phyloP scores from a whole-genome alignment of 2,113 vertebrate genomes.

The Petroica traversi region DNA sequence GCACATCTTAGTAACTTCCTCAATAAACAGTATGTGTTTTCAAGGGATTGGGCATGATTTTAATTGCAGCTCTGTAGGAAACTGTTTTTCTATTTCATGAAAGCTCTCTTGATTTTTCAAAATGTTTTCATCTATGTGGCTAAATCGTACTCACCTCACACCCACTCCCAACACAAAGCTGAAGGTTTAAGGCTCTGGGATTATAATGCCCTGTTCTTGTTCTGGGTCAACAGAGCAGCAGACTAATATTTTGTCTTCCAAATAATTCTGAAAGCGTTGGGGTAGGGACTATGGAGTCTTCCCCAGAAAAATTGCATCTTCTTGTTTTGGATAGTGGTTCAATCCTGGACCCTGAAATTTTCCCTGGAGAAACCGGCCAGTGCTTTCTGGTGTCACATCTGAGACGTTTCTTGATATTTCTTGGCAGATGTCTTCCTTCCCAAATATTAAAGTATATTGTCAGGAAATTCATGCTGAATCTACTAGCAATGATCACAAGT shows the following conservation, averaged over 20 bases:
- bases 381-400: background rate
- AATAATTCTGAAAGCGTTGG: background rate
- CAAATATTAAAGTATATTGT: background rate
- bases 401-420: background rate
- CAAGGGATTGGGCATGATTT: background rate
- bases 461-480: background rate
- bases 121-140: background rate
- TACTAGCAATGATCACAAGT: rapidly evolving
- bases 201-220: background rate
- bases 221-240: background rate
- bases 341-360: background rate
- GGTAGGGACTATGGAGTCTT: background rate
- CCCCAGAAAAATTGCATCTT: background rate
- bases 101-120: background rate
- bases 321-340: background rate
- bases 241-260: background rate
- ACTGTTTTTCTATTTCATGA: background rate
- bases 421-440: background rate
- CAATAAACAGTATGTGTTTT: background rate
- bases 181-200: background rate
- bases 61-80: background rate
- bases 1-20: constrained; percentile 18
- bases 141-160: rapidly evolving
- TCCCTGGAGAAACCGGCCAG: background rate
- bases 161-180: background rate